These are phyloP conservation scores for Lytechinus pictus DNA, from an alignment of 35 echinoderm and acorn worm genomes.

Conservation along the genomic window DNA sequence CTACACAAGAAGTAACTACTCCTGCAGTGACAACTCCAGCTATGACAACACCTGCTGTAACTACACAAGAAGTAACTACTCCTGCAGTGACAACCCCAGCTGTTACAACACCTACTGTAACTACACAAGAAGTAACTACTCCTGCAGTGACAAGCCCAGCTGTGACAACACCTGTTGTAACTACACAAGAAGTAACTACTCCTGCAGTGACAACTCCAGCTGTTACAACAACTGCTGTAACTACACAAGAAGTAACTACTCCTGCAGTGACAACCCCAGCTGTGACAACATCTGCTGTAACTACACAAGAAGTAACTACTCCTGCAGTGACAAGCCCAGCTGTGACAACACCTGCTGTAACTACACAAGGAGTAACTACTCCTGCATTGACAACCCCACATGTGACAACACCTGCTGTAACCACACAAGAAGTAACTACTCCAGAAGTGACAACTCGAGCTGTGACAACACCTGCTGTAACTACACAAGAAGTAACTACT, in stretches of 20 bases:
- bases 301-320: too few relatives aligned
- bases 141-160: too few relatives aligned
- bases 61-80: background rate
- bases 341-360: background rate
- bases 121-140: background rate
- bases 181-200: too few relatives aligned
- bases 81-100: background rate
- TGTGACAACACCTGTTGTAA: too few relatives aligned
- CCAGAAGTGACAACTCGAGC: background rate
- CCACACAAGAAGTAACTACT: background rate
- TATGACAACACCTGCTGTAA: background rate
- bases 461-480: background rate
- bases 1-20: background rate
- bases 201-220: too few relatives aligned
- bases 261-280: too few relatives aligned
- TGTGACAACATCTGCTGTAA: too few relatives aligned
- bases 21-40: background rate
- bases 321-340: background rate
- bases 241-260: too few relatives aligned
- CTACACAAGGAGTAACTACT: background rate
- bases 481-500: background rate
- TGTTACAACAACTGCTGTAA: too few relatives aligned
- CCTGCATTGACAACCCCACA: background rate
- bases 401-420: background rate
- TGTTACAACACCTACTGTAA: slow-evolving; percentile 26